A percentile compares a stretch with the other conserved stretches of the same genome.
Conservation (phyloP, 2,888 invertebrate species). For the Eucera pruinosa region DNA sequence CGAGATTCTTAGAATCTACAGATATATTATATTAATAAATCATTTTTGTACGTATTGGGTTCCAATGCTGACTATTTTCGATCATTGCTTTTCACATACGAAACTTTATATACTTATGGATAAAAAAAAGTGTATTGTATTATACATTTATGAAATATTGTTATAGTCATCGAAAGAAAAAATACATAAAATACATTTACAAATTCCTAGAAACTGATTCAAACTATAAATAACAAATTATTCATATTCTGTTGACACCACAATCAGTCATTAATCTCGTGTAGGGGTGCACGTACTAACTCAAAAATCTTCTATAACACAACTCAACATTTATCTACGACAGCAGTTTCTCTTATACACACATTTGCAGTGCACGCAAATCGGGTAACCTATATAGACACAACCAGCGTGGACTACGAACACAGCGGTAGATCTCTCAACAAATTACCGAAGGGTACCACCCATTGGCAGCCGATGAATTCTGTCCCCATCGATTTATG, state of each 20-base stretch:
- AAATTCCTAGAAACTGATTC: no score
- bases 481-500: slow-evolving; percentile 63
- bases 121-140: no score
- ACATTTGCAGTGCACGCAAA: neutral
- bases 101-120: no score
- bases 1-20: no score
- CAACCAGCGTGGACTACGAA: neutral
- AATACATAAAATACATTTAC: no score
- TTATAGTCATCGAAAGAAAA: no score
- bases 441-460: slow-evolving; percentile 56
- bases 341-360: neutral
- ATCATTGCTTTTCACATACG: no score
- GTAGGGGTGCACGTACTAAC: neutral
- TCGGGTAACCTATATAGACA: neutral
- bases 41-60: no score
- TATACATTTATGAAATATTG: no score
- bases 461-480: slow-evolving; percentile 49
- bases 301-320: neutral
- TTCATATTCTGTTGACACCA: neutral
- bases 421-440: slow-evolving; percentile 39
- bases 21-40: no score
- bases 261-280: neutral
- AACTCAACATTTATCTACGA: neutral
- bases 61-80: no score
- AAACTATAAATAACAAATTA: no score